Conservation (phyloP, 2,797 vertebrate genomes). For the Gallinago nigripennis region DNA sequence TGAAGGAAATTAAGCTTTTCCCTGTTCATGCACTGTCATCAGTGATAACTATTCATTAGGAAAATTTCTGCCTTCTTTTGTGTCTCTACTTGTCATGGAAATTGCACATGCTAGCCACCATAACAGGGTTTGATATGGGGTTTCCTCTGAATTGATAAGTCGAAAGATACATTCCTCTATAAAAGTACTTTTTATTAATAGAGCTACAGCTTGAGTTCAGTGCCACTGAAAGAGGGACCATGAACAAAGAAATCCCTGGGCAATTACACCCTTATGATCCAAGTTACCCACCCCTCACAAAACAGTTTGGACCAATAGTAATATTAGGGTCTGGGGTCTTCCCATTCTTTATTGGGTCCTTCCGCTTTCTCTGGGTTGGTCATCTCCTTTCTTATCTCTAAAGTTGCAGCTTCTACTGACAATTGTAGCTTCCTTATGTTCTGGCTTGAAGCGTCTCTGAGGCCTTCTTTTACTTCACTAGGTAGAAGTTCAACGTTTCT, state of each 20-base stretch:
- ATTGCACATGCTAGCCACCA: neutral
- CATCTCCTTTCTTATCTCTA: neutral
- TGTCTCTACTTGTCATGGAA: neutral
- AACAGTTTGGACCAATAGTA: neutral
- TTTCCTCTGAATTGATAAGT: neutral
- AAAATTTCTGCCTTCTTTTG: neutral
- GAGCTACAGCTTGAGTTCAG: neutral
- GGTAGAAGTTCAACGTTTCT: neutral
- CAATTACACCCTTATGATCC: neutral
- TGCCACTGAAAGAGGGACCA: neutral
- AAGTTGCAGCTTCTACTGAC: neutral
- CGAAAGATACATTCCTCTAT: neutral
- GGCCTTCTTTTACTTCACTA: neutral
- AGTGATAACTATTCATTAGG: neutral
- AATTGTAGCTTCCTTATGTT: neutral
- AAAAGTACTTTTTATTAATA: neutral
- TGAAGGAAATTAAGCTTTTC: neutral
- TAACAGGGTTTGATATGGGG: neutral
- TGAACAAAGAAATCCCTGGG: neutral
- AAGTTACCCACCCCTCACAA: neutral
- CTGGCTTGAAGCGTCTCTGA: neutral
- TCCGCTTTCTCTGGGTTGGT: neutral
- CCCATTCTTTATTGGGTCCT: neutral
- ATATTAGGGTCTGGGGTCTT: neutral
- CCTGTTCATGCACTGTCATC: neutral